Conservation (phyloP, 2,888 invertebrate species). For the Eupeodes latifasciatus region DNA sequence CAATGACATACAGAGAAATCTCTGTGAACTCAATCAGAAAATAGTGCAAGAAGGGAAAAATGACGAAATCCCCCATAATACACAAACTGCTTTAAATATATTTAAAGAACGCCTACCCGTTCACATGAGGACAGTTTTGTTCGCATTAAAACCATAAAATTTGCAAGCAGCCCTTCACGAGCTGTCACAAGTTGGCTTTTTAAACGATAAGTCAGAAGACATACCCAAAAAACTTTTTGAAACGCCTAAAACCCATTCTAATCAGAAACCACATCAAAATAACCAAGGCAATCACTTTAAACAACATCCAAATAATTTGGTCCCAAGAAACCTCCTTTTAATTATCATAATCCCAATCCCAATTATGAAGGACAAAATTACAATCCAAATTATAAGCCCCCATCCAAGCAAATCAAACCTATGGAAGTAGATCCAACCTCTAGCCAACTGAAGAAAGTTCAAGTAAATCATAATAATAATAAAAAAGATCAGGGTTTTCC, state of each 20-base stretch:
- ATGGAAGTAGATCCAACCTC: constrained; percentile 12
- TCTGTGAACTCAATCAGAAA: background rate
- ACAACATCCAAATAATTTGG: background rate
- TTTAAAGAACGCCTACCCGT: constrained; percentile 7
- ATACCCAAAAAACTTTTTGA: constrained; percentile 1
- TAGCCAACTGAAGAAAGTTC: background rate
- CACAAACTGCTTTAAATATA: background rate
- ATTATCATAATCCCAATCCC: constrained; percentile 10
- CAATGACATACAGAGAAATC: constrained; percentile 3
- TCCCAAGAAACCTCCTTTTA: background rate
- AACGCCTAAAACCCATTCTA: background rate
- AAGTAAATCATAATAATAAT: too few relatives aligned
- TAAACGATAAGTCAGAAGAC: constrained; percentile 4
- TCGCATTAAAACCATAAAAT: background rate
- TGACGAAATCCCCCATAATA: background rate
- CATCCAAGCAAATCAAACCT: background rate
- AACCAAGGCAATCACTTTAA: background rate
- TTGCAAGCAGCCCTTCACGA: constrained; percentile 11
- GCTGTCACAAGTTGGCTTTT: constrained; percentile 13
- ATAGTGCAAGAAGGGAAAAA: background rate
- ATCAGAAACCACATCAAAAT: background rate
- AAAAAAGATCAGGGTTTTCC: too few relatives aligned
- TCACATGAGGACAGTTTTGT: constrained; percentile 12
- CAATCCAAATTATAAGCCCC: constrained; percentile 11
- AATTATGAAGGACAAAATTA: constrained; percentile 17